Evolutionary conservation across 2,113 vertebrate genomes (phyloP).

Genomic region (Myodes glareolus): DNA sequence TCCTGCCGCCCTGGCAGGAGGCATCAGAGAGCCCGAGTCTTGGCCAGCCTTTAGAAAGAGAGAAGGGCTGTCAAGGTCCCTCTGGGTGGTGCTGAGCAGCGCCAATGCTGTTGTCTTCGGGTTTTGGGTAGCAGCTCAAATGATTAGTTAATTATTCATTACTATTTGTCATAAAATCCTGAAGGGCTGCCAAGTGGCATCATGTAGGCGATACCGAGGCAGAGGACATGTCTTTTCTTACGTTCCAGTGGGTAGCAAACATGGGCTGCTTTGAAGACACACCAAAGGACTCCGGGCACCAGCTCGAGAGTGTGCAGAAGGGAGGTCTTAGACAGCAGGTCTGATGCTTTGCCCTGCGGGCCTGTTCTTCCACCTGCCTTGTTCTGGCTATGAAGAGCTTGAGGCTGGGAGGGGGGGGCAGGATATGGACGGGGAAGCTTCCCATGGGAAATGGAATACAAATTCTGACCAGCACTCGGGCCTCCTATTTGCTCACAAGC

Average conservation of each 20-base stretch:
- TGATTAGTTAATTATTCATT: constrained; percentile 83
- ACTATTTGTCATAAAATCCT: constrained; percentile 78
- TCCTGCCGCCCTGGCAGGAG: neutral
- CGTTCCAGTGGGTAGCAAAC: constrained; percentile 42
- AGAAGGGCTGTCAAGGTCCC: constrained; percentile 35
- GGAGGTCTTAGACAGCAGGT: neutral
- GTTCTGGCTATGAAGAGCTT: neutral
- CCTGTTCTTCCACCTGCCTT: neutral
- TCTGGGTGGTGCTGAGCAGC: neutral
- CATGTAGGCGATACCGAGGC: constrained; percentile 44
- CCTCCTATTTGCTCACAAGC: neutral
- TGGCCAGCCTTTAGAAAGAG: constrained; percentile 6
- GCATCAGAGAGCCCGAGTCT: neutral
- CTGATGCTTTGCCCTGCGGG: neutral
- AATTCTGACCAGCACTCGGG: neutral
- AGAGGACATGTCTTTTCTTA: constrained; percentile 59
- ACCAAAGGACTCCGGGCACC: neutral
- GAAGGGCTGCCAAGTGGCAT: constrained; percentile 76
- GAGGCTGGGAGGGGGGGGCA: neutral
- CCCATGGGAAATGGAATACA: neutral
- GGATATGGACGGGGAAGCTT: neutral
- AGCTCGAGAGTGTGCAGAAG: neutral
- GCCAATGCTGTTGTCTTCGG: constrained; percentile 43
- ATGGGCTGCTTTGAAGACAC: constrained; percentile 43
- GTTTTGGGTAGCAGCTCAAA: constrained; percentile 70